phyloP scores from a whole-genome alignment of 2,113 vertebrate genomes.

The Nibea coibor region DNA sequence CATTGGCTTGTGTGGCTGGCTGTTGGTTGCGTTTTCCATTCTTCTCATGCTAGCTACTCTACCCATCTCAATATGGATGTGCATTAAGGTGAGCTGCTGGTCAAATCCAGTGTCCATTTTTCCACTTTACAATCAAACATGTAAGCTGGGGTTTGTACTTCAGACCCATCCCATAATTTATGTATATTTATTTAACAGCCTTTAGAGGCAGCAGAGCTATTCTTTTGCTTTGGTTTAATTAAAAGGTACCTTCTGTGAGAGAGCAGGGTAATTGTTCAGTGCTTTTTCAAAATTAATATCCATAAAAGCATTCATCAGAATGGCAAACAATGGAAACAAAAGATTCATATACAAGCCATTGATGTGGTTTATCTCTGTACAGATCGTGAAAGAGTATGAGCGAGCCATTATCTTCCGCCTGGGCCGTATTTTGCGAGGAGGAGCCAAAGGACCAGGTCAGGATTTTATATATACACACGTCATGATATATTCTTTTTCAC shows the following conservation, averaged over 20 bases:
- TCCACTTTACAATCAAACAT: background rate
- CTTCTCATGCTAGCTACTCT: constrained; percentile 86
- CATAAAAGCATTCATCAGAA: background rate
- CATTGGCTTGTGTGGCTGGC: constrained; percentile 89
- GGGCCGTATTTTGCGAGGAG: constrained; percentile 92
- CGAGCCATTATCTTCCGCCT: constrained; percentile 95
- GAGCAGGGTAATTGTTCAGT: background rate
- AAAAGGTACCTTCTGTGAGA: background rate
- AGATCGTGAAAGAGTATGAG: constrained; percentile 97
- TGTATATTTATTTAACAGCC: background rate
- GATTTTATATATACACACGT: background rate
- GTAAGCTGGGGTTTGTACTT: background rate
- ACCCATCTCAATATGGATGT: constrained; percentile 94
- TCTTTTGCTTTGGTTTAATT: background rate
- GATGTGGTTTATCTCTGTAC: constrained; percentile 40
- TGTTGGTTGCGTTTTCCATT: constrained; percentile 86
- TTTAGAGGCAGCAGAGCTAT: background rate
- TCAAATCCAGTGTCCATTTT: background rate
- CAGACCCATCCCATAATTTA: background rate
- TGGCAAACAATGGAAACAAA: background rate
- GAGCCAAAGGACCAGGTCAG: constrained; percentile 95
- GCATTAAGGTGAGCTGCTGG: constrained; percentile 89
- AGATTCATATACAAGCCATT: background rate
- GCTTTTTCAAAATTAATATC: background rate
- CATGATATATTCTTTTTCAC: background rate